These are phyloP conservation scores for Arnoldichthys spilopterus DNA, from an alignment of 2,797 vertebrate species.

Conservation along the genomic window DNA sequence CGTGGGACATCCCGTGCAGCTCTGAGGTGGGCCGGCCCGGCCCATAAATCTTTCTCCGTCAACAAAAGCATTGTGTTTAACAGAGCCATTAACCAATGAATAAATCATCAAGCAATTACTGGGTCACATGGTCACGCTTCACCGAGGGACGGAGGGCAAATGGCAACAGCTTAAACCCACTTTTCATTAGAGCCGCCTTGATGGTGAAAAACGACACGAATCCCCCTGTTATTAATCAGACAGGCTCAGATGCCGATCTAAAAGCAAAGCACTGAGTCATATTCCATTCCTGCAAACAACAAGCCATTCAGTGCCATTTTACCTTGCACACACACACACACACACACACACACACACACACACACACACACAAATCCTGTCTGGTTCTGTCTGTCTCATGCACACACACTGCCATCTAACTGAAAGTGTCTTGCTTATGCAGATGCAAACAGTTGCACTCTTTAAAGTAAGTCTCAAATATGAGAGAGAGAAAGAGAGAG, in stretches of 20 bases:
- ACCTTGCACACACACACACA: not conserved
- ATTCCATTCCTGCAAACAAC: not conserved
- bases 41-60: constrained; percentile 35
- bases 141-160: constrained; percentile 25
- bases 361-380: not conserved
- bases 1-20: not conserved
- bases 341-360: not conserved
- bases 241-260: not conserved
- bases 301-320: not conserved
- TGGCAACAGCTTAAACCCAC: constrained; percentile 22
- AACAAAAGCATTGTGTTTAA: constrained; percentile 42
- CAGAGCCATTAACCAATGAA: constrained; percentile 48
- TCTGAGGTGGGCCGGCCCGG: constrained; percentile 1
- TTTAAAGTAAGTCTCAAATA: not conserved
- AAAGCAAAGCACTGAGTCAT: not conserved
- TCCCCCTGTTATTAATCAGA: constrained; percentile 40
- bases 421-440: constrained; percentile 23
- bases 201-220: constrained; percentile 27
- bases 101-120: constrained; percentile 52
- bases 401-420: not conserved
- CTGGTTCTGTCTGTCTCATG: not conserved
- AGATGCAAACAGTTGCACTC: constrained; percentile 7
- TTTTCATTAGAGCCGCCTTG: constrained; percentile 39
- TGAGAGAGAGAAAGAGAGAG: no score
- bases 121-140: constrained; percentile 44